Evolutionary conservation across 2,797 vertebrate genomes (phyloP), one percentile per base, ranked within the genome.

Genomic region (Pogonophryne albipinna): DNA sequence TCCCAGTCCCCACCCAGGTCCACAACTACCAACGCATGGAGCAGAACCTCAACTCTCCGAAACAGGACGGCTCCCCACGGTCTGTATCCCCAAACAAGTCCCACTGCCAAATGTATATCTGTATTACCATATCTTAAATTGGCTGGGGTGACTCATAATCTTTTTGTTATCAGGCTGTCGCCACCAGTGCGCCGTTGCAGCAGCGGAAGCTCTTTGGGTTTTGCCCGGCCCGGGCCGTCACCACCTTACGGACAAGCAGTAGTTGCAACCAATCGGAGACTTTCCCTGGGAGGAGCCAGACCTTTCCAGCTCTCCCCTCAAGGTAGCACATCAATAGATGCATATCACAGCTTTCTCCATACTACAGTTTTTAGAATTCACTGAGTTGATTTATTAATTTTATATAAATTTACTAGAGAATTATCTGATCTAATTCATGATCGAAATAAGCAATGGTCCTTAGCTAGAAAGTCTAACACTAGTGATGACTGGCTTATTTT

Each of bases 11-110:
- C 55, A 96, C 96, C 0, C 98, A 99, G 84, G 95, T 99, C 66
- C 97, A 97, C 61, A 99, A 99, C 93, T 99, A 97, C 94, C 96
- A 96, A 58, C 97, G 98, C 71, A 96, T 99, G 3, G 98, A 99
- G 91, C 97, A 98, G 93, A 98, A 98, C 85, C 95, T 99, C 44
- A 95, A 96, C 68, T 95, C 95, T 0, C 94, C 95, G 44, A 92
- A 92, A 55, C 97, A 94, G 2, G 95, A 93, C 49, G 23, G 89
- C 74, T 97, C 95, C 3, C 96, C 96, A 16, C 88, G 96, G 98
- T 99, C 31, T 90, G 96, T 91, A 15, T 50, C 50, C 20, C 46
- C 17, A 60, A 10, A 46, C 3, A 38, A 34, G 61, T 31, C 13
- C 56, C 42, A 58, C 42, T 52, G 10, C 20, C 34, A 55, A 3